phyloP scores from a whole-genome alignment of 2,888 invertebrate species.

The Cryptus armator region DNA sequence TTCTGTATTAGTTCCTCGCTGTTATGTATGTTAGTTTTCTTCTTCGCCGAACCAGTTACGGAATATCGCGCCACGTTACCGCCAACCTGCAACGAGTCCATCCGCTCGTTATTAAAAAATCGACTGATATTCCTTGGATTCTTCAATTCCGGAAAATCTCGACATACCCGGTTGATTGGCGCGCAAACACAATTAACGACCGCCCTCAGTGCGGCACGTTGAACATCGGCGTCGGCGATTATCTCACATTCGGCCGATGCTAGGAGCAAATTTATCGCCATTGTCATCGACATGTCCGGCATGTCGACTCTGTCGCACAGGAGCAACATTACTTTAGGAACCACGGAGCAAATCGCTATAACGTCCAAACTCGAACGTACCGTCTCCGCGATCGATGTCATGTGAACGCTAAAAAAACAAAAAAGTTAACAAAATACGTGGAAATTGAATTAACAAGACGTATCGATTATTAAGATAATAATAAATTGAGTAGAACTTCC shows the following conservation, averaged over 20 bases:
- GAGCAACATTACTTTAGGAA: constrained; percentile 92
- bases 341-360: constrained; percentile 95
- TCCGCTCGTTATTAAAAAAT: constrained; percentile 45
- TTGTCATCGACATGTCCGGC: constrained; percentile 91
- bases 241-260: constrained; percentile 96
- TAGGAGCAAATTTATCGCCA: constrained; percentile 84
- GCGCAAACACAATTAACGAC: constrained; percentile 98
- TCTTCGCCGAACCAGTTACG: constrained; percentile 86
- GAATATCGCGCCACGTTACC: constrained; percentile 86
- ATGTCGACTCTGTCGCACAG: constrained; percentile 92
- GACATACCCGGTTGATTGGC: constrained; percentile 91
- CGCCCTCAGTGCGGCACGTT: constrained; percentile 95
- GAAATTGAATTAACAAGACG: neutral
- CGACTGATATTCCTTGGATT: constrained; percentile 43
- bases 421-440: neutral
- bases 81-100: constrained; percentile 84
- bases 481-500: neutral
- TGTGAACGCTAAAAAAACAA: constrained; percentile 74
- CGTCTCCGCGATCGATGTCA: constrained; percentile 90
- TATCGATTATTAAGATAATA: neutral
- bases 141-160: constrained; percentile 24
- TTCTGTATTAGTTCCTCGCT: constrained; percentile 95
- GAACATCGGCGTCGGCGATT: constrained; percentile 95
- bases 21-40: constrained; percentile 89
- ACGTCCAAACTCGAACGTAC: constrained; percentile 94